Percentiles rank a stretch among this genome's conserved stretches.
These are phyloP conservation scores for Aphis craccivora DNA, from an alignment of 1,140 invertebrate genomes.

Conservation along the genomic window DNA sequence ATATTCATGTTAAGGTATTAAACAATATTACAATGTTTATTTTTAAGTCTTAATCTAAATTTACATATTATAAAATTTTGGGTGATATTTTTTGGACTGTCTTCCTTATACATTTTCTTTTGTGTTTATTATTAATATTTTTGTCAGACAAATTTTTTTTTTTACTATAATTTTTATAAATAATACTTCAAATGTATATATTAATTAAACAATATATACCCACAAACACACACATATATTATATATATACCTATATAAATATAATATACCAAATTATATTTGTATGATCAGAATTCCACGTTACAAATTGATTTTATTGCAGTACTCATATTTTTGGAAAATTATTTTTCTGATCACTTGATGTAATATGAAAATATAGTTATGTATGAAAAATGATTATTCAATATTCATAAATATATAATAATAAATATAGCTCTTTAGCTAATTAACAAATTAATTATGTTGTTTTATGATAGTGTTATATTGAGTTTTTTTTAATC, in stretches of 20 bases:
- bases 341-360: neutral
- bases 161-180: constrained; percentile 27
- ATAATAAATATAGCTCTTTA: constrained; percentile 23
- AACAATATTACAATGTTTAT: neutral
- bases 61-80: constrained; percentile 18
- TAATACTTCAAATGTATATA: constrained; percentile 18
- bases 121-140: constrained; percentile 37
- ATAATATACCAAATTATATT: neutral
- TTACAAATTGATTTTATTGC: neutral
- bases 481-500: neutral
- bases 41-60: constrained; percentile 37
- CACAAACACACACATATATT: neutral
- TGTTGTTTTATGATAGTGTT: neutral
- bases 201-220: neutral
- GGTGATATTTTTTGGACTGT: constrained; percentile 44
- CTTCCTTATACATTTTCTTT: constrained; percentile 29
- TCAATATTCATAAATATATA: neutral
- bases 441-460: neutral
- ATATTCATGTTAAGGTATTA: neutral
- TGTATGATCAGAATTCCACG: neutral
- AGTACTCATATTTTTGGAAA: neutral
- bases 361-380: neutral
- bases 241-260: neutral
- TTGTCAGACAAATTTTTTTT: constrained; percentile 31
- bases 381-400: constrained; percentile 7